These are phyloP conservation scores for Thamnophis elegans DNA, from an alignment of 2,797 vertebrate species.

Conservation along the genomic window DNA sequence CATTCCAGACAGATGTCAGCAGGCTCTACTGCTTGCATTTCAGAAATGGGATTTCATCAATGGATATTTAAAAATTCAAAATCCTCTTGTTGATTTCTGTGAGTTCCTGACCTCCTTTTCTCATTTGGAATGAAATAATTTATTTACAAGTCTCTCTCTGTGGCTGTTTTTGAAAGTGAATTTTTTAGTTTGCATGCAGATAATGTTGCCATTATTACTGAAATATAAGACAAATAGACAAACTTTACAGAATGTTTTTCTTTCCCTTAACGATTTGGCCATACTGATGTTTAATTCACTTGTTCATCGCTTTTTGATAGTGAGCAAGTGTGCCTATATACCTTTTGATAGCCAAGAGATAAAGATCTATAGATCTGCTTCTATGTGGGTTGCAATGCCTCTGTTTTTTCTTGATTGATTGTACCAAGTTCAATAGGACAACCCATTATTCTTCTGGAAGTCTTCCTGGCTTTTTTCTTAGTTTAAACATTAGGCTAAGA, in stretches of 20 bases:
- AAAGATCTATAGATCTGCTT: neutral
- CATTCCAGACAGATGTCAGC: constrained; percentile 12
- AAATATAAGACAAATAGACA: neutral
- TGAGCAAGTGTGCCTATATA: neutral
- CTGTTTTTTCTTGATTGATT: neutral
- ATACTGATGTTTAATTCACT: neutral
- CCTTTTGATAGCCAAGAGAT: neutral
- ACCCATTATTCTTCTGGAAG: neutral
- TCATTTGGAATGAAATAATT: neutral
- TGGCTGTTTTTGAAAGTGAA: neutral
- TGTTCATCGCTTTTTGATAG: neutral
- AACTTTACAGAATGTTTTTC: neutral
- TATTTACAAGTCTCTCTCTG: neutral
- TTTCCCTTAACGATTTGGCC: neutral
- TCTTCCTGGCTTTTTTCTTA: neutral
- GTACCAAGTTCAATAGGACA: neutral
- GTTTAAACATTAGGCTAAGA: neutral
- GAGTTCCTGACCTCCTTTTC: neutral
- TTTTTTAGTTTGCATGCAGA: neutral
- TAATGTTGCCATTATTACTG: neutral
- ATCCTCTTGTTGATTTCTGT: neutral
- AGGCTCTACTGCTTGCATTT: neutral
- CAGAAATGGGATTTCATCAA: neutral
- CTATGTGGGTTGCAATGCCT: neutral
- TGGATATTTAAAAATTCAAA: neutral